Evolutionary conservation across 2,797 vertebrate species (phyloP).

Genomic region (Urosaurus nigricauda): DNA sequence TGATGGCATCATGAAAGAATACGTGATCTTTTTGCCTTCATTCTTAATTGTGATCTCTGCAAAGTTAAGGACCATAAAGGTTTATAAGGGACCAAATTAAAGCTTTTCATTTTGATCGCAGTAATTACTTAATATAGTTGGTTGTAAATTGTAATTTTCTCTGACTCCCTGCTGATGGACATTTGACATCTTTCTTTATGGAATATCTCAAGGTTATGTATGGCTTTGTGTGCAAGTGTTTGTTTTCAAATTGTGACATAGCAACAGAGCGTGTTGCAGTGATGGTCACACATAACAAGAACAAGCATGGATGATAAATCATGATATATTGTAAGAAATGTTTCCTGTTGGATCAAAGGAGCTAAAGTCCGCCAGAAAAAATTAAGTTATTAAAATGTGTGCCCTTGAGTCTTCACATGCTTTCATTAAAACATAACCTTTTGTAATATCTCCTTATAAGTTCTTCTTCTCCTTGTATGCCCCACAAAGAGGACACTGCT

Average conservation of each 20-base stretch:
- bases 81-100: slow-evolving; percentile 66
- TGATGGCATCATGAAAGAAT: neutral
- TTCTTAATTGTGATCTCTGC: neutral
- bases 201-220: slow-evolving; percentile 73
- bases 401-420: neutral
- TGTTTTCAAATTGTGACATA: slow-evolving; percentile 72
- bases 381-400: neutral
- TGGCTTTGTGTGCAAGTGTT: slow-evolving; percentile 47
- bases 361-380: slow-evolving; percentile 50
- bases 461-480: neutral
- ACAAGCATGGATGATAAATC: slow-evolving; percentile 21
- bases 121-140: slow-evolving; percentile 64
- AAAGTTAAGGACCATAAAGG: slow-evolving; percentile 39
- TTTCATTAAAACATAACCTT: neutral
- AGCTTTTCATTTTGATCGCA: slow-evolving; percentile 73
- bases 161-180: slow-evolving; percentile 69
- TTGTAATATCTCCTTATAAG: neutral
- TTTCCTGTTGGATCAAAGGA: slow-evolving; percentile 53
- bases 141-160: slow-evolving; percentile 73
- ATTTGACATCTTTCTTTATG: slow-evolving; percentile 75
- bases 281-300: slow-evolving; percentile 23
- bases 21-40: slow-evolving; percentile 29
- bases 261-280: slow-evolving; percentile 51
- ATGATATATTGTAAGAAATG: slow-evolving; percentile 52
- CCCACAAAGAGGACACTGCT: too few relatives aligned